Percentiles rank a stretch among this genome's conserved stretches.
phyloP scores from a whole-genome alignment of 1,140 invertebrate genomes.

The Paralvinella palmiformis region DNA sequence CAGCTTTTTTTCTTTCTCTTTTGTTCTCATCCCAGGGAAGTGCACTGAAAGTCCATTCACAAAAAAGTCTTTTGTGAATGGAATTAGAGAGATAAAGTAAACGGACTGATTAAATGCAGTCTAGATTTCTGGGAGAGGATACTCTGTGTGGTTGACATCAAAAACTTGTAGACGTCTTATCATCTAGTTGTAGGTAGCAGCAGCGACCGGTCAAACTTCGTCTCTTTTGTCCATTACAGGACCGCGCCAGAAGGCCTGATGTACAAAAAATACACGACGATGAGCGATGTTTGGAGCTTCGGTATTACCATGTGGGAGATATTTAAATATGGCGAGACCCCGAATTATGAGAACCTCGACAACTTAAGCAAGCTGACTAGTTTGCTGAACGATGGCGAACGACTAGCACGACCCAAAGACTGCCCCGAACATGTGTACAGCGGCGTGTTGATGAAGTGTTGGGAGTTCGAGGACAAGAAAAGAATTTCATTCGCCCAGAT shows the following conservation, averaged over 20 bases:
- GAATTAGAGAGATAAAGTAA: no score
- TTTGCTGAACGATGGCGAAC: constrained; percentile 12
- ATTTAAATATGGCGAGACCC: constrained; percentile 8
- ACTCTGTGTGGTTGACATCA: no score
- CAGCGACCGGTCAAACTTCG: no score
- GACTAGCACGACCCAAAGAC: constrained; percentile 6
- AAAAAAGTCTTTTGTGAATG: no score
- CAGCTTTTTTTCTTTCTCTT: no score
- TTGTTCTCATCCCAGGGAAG: no score
- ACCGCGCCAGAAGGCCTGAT: constrained; percentile 12
- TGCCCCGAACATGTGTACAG: constrained; percentile 14
- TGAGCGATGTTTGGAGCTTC: constrained; percentile 20
- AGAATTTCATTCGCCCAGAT: neutral
- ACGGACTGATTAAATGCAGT: no score
- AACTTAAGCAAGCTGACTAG: constrained; percentile 1
- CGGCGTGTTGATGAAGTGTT: constrained; percentile 4
- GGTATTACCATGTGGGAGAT: constrained; percentile 20
- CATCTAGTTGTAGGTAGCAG: no score
- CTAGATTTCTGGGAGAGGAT: no score
- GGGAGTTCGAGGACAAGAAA: neutral
- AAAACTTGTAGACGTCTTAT: no score
- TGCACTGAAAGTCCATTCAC: no score
- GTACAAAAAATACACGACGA: constrained; percentile 4
- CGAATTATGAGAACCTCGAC: neutral
- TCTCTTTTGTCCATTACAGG: constrained; percentile 3